These are phyloP conservation scores for Drosophila fulvimacula DNA, from an alignment of 2,888 invertebrate species.

Conservation along the genomic window DNA sequence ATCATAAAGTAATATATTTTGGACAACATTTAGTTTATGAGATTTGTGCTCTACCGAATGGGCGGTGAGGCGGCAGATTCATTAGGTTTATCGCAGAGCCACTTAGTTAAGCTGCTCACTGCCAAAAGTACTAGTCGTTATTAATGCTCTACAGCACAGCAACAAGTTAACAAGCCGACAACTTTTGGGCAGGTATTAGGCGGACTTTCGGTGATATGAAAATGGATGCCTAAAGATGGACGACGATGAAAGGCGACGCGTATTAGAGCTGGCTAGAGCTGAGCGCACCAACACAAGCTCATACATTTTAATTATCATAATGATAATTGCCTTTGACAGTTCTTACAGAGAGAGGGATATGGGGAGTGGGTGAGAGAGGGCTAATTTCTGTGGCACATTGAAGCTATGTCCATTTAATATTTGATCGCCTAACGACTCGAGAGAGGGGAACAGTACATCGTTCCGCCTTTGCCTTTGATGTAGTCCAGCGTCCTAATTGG, in stretches of 20 bases:
- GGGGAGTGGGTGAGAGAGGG: background rate
- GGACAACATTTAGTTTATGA: background rate
- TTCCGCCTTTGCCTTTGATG: conserved; percentile 63
- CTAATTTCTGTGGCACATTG: conserved; percentile 34
- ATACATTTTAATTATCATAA: conserved; percentile 76
- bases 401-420: conserved; percentile 62
- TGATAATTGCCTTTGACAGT: conserved; percentile 62
- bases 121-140: conserved; percentile 2
- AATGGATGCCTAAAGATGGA: conserved; percentile 1
- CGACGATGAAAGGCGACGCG: conserved; percentile 15
- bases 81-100: conserved; percentile 6
- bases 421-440: conserved; percentile 56
- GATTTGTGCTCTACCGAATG: background rate
- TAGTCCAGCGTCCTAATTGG: conserved; percentile 59
- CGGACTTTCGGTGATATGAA: background rate
- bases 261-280: conserved; percentile 23
- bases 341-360: conserved; percentile 27
- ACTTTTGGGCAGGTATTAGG: conserved; percentile 11
- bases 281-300: conserved; percentile 39
- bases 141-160: background rate
- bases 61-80: background rate
- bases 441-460: background rate
- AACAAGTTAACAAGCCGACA: conserved; percentile 9
- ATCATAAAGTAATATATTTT: background rate
- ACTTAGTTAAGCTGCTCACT: conserved; percentile 19